phyloP scores from a whole-genome alignment of 2,888 invertebrate species.

The Andrena bicolor region DNA sequence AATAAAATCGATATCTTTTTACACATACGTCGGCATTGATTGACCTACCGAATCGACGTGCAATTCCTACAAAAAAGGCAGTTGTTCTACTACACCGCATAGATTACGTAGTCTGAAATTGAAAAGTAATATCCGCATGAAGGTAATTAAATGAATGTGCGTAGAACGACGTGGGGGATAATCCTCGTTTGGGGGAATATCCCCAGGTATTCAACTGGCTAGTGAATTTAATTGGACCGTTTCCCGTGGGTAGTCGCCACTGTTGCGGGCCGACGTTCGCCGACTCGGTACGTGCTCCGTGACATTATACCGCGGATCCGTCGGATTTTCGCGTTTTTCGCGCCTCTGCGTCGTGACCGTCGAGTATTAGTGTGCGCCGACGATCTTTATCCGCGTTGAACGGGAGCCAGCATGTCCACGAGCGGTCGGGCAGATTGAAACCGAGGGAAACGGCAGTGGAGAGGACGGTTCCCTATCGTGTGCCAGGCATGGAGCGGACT shows the following conservation, averaged over 20 bases:
- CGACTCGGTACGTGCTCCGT: conserved; percentile 68
- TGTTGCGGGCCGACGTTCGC: conserved; percentile 71
- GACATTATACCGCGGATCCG: conserved; percentile 65
- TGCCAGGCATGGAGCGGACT: conserved; percentile 78
- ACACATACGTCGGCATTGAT: not conserved
- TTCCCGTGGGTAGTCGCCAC: conserved; percentile 73
- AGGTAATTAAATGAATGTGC: too few relatives aligned
- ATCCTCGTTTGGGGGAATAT: conserved; percentile 21
- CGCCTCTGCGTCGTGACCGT: conserved; percentile 62
- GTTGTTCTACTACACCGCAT: too few relatives aligned
- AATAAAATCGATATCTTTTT: conserved; percentile 26
- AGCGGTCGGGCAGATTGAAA: conserved; percentile 53
- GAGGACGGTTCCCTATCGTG: conserved; percentile 64
- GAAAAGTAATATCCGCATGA: too few relatives aligned
- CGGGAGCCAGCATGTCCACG: conserved; percentile 53
- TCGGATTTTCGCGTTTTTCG: conserved; percentile 69
- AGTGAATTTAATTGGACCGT: conserved; percentile 52
- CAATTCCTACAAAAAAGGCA: not conserved
- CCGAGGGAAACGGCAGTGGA: conserved; percentile 32
- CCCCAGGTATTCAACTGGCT: conserved; percentile 23
- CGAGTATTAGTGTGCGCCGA: conserved; percentile 58
- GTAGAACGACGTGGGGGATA: not conserved
- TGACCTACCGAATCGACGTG: not conserved
- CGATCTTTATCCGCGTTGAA: conserved; percentile 54
- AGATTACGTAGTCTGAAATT: too few relatives aligned